Conservation (phyloP, 2,797 vertebrate species). For the Falco cherrug region DNA sequence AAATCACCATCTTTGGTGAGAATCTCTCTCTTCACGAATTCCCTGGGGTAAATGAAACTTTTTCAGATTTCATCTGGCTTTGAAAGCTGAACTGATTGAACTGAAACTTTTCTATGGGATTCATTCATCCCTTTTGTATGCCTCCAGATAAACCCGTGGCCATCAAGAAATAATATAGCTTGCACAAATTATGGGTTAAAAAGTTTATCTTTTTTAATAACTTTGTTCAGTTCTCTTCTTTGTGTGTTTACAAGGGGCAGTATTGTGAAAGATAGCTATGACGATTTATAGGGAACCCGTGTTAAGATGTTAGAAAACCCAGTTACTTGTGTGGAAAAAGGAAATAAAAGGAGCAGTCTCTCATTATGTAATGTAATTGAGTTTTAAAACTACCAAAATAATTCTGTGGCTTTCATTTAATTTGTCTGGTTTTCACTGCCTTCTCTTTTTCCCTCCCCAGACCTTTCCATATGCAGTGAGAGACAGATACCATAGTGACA, state of each 20-base stretch:
- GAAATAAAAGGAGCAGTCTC: not conserved
- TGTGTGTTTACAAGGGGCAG: not conserved
- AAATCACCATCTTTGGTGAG: not conserved
- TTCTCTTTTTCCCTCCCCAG: not conserved
- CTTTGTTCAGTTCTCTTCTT: not conserved
- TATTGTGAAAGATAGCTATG: not conserved
- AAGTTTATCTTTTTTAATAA: not conserved
- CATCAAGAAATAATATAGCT: not conserved
- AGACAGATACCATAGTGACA: not conserved
- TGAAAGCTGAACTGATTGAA: constrained; percentile 37
- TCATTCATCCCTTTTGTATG: not conserved
- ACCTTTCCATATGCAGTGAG: not conserved
- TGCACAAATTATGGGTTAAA: not conserved
- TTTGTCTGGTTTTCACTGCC: not conserved
- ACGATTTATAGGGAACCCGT: not conserved
- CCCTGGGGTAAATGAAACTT: constrained; percentile 32
- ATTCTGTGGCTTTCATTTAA: not conserved
- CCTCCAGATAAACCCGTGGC: not conserved
- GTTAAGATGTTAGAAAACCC: not conserved
- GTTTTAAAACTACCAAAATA: not conserved
- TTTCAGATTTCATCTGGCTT: constrained; percentile 13
- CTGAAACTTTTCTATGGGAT: not conserved
- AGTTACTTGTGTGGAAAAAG: not conserved
- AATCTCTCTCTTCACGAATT: constrained; percentile 38
- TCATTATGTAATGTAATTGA: not conserved